Evolutionary conservation across 2,888 invertebrate species (phyloP), one percentile per base, ranked within the genome.

Genomic region (Leptinotarsa juncta): DNA sequence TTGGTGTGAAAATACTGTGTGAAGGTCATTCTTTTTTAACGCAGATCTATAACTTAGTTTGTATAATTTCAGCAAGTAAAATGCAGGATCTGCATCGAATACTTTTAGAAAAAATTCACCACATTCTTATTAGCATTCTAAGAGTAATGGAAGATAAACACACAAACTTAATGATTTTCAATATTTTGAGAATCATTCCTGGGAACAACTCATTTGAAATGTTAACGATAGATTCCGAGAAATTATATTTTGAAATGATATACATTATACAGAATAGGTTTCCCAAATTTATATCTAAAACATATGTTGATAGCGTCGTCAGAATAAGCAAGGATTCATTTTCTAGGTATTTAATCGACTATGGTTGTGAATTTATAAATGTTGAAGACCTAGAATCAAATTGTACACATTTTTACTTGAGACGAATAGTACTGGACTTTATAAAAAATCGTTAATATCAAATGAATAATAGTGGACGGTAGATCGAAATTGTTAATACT

Each of bases 11-110:
- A 78, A 90, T 93, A 69, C 88, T 96, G 80, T 89, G 93, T 18
- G 92, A 91, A 76, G 91, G 91, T 48, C 91, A 94, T 80, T 94
- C 94, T 0, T 86, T 96, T 2, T 83, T 96, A 48, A 89, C 93
- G 0, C 96, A 96, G 94, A 83, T 96, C 3, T 84, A 86, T 65
- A 86, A 88, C 49, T 83, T 89, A 1, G 65, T 80, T n/a, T 18
- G 84, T 1, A 68, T 70, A 4, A 51, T 74, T 51, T 53, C 65
- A n/a, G 72, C 4, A 7, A 26, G n/a, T 48, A 67, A 23, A n/a
- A 32, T 16, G 16, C 65, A 72, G 16, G 75, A 78, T 16, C 69
- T 53, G 18, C 69, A 71, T n/a, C 26, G 14, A 18, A n/a, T 65
- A 26, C 71, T 78, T 67, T 62, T 80, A 1, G 79, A 76, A 0